Conservation (phyloP, 2,888 invertebrate genomes). For the Xylocampa areola region DNA sequence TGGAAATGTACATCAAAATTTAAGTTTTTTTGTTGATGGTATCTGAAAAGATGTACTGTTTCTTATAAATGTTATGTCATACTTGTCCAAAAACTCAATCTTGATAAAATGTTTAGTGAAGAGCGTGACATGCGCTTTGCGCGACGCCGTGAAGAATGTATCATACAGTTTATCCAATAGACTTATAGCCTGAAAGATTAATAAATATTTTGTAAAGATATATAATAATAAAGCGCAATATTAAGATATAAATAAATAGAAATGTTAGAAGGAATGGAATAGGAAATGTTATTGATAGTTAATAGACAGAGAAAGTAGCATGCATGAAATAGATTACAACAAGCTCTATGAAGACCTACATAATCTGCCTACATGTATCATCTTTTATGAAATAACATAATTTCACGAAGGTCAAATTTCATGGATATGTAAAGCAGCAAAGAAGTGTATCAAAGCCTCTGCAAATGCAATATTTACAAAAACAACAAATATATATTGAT, state of each 20-base stretch:
- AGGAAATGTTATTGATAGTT: conserved; percentile 33
- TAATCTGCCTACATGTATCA: conserved; percentile 25
- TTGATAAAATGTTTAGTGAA: conserved; percentile 93
- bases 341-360: conserved; percentile 48
- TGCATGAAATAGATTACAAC: conserved; percentile 30
- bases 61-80: conserved; percentile 74
- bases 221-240: conserved; percentile 65
- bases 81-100: conserved; percentile 92
- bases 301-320: conserved; percentile 28
- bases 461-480: conserved; percentile 11
- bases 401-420: conserved; percentile 28
- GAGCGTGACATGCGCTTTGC: conserved; percentile 90
- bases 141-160: conserved; percentile 86
- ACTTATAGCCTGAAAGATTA: conserved; percentile 90
- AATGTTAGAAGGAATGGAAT: conserved; percentile 43
- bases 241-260: conserved; percentile 49
- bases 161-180: conserved; percentile 92
- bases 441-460: conserved; percentile 28
- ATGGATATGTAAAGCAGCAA: conserved; percentile 45
- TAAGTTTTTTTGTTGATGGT: conserved; percentile 21
- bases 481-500: conserved; percentile 6
- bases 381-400: conserved; percentile 1
- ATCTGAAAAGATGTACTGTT: conserved; percentile 55
- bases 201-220: conserved; percentile 86
- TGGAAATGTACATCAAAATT: conserved; percentile 64